Conservation (phyloP, 2,797 vertebrate genomes). For the Clarias pachynema region DNA sequence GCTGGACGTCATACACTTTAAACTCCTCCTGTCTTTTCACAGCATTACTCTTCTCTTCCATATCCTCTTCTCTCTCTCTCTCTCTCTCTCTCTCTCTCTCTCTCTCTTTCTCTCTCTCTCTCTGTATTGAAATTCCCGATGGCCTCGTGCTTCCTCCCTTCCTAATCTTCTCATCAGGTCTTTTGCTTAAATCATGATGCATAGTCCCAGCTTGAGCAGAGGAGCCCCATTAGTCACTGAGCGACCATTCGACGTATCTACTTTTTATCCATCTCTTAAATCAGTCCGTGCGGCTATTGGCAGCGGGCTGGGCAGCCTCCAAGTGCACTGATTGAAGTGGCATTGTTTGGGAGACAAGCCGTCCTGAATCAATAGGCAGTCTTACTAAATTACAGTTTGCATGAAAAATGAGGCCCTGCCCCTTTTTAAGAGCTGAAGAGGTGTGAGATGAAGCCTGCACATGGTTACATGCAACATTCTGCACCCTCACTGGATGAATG, state of each 20-base stretch:
- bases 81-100: neutral
- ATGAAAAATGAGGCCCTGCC: slow-evolving; percentile 83
- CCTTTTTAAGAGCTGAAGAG: slow-evolving; percentile 58
- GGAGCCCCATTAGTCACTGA: slow-evolving; percentile 87
- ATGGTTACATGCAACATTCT: slow-evolving; percentile 35
- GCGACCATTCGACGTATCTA: slow-evolving; percentile 84
- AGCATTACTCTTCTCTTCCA: slow-evolving; percentile 1
- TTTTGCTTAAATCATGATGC: slow-evolving; percentile 91
- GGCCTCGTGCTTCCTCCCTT: slow-evolving; percentile 72
- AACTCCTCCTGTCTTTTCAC: neutral
- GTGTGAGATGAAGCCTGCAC: slow-evolving; percentile 57
- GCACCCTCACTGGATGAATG: slow-evolving; percentile 17
- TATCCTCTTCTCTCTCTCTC: slow-evolving; percentile 53
- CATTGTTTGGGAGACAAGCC: slow-evolving; percentile 85
- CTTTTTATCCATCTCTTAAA: slow-evolving; percentile 92
- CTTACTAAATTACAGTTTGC: slow-evolving; percentile 83
- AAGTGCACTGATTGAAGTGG: slow-evolving; percentile 81
- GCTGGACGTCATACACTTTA: slow-evolving; percentile 18
- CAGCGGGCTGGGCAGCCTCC: slow-evolving; percentile 75
- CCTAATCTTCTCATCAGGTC: slow-evolving; percentile 89
- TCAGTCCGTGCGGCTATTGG: slow-evolving; percentile 87
- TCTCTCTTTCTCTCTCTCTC: slow-evolving; percentile 38
- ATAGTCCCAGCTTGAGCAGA: slow-evolving; percentile 84
- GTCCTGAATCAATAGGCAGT: slow-evolving; percentile 79
- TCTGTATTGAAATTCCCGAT: slow-evolving; percentile 74